Conservation (phyloP, 1,140 invertebrate species). For the Macrobrachium nipponense region DNA sequence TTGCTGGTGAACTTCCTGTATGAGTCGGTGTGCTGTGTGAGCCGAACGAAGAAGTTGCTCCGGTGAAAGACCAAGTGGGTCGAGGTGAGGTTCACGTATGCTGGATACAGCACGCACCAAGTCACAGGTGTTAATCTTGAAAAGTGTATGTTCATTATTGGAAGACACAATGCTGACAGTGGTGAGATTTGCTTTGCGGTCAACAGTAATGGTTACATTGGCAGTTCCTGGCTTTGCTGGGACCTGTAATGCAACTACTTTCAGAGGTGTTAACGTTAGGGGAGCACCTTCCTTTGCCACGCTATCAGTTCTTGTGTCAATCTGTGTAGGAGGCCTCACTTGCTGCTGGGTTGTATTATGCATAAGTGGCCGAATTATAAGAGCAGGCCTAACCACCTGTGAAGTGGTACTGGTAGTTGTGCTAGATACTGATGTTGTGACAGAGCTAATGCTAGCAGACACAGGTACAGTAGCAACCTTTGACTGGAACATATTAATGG, state of each 20-base stretch:
- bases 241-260: conserved; percentile 46
- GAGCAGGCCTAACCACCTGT: conserved; percentile 40
- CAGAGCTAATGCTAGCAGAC: neutral
- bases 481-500: conserved; percentile 40
- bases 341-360: conserved; percentile 17
- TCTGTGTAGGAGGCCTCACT: conserved; percentile 26
- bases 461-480: conserved; percentile 19
- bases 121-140: conserved; percentile 62
- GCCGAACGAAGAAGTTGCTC: conserved; percentile 57
- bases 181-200: conserved; percentile 58
- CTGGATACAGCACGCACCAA: conserved; percentile 62
- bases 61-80: conserved; percentile 59
- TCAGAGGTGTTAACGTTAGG: conserved; percentile 46
- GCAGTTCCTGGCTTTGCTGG: conserved; percentile 52
- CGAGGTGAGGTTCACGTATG: conserved; percentile 56
- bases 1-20: conserved; percentile 56
- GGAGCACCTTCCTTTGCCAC: conserved; percentile 36
- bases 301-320: conserved; percentile 24
- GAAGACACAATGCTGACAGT: conserved; percentile 61
- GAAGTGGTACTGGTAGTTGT: conserved; percentile 13
- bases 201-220: conserved; percentile 62
- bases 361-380: conserved; percentile 47
- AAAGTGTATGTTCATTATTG: conserved; percentile 62
- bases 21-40: conserved; percentile 58
- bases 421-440: neutral